Percentiles rank a stretch among this genome's conserved stretches.
Conservation (phyloP, 2,888 invertebrate genomes). For the Chrysolina haemoptera region DNA sequence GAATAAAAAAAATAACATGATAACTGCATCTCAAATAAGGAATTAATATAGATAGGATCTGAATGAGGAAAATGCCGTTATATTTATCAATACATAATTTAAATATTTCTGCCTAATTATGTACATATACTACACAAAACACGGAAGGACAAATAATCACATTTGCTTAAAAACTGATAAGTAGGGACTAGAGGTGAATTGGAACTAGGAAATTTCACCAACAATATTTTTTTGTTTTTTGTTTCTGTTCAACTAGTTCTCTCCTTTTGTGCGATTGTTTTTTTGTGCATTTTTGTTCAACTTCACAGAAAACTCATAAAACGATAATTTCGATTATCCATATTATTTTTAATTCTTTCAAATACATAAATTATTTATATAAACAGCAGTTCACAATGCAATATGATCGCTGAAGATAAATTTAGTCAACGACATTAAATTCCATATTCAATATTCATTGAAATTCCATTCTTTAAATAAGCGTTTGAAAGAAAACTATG, state of each 20-base stretch:
- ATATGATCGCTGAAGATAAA: too few relatives aligned
- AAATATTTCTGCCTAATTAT: constrained; percentile 16
- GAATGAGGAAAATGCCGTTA: constrained; percentile 4
- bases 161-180: constrained; percentile 55
- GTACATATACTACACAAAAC: constrained; percentile 49
- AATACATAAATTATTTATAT: too few relatives aligned
- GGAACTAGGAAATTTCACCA: background rate
- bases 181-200: constrained; percentile 11
- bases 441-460: background rate
- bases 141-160: constrained; percentile 67
- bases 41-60: constrained; percentile 9
- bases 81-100: background rate
- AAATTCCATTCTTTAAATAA: too few relatives aligned
- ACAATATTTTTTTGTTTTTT: background rate
- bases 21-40: constrained; percentile 28
- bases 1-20: constrained; percentile 19
- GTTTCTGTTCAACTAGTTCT: background rate
- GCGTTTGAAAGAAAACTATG: too few relatives aligned
- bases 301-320: too few relatives aligned
- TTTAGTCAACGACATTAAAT: background rate
- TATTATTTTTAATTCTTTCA: too few relatives aligned
- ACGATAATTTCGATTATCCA: too few relatives aligned
- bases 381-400: too few relatives aligned
- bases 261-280: background rate
- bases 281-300: background rate